Evolutionary conservation across 2,113 vertebrate species (phyloP), one percentile per base, ranked within the genome.

Genomic region (Tamias sibiricus): DNA sequence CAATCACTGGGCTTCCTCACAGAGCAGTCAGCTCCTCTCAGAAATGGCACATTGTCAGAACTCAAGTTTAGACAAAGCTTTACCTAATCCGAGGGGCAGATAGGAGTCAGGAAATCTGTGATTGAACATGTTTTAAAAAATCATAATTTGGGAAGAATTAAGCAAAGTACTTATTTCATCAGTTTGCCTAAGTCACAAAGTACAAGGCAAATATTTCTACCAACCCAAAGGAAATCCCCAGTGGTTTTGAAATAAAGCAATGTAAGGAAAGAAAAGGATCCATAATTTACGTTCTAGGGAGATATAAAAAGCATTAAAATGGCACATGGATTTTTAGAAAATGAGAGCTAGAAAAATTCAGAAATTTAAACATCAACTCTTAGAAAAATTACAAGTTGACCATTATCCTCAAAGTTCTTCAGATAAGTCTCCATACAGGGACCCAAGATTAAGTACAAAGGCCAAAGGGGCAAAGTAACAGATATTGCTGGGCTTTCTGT

Each of bases 311-410:
- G 17, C 22, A 89, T 17, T 85, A 32, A 83, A 66, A 79, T 79
- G 40, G 2, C 44, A 77, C 17, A 91, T 66, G 40, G 26, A 22
- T 89, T 35, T 57, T 57, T 24, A 22, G n/a, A 22, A 94, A 94
- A 77, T 9, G 1, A 92, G 22, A 4, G 22, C 54, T 68, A 95
- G 47, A 62, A 93, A 90, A 83, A 81, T 59, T 9, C 62, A 95
- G 52, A 90, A 87, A 90, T 59, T 79, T 47, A 88, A 90, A 49
- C 35, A 94, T 54, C 59, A 76, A 12, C 77, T 49, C 75, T 57
- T 92, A 8, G 47, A 47, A 85, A 91, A 80, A 88, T 69, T 12
- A 16, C 22, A 68, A 52, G 6, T 69, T 72, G 57, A 32, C 76
- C n/a, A 77, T 13, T 6, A 42, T 47, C 30, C 72, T 84, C 42